Percentiles rank a stretch among this genome's conserved stretches.
Conservation (phyloP, 92 coral and sea anemone genomes). For the Porites rus region DNA sequence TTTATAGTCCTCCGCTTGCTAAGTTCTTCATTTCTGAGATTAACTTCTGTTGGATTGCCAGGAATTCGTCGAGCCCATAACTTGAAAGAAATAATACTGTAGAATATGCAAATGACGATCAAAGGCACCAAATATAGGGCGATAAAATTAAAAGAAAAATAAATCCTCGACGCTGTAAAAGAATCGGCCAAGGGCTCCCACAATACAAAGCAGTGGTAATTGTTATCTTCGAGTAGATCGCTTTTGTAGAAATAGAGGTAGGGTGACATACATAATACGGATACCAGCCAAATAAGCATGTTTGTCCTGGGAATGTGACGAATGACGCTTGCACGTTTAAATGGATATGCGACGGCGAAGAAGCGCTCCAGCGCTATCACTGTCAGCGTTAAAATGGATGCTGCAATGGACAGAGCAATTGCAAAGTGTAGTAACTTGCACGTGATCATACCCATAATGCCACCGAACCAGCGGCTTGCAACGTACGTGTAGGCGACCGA, state of each 20-base stretch:
- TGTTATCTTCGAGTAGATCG: constrained; percentile 2
- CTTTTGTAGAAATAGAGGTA: constrained; percentile 60
- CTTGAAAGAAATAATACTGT: constrained; percentile 69
- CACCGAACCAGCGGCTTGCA: constrained; percentile 70
- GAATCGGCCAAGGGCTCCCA: constrained; percentile 63
- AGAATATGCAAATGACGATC: constrained; percentile 58
- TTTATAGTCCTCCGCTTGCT: constrained; percentile 74
- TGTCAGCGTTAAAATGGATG: constrained; percentile 70
- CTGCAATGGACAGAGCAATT: constrained; percentile 70
- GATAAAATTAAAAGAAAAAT: constrained; percentile 54
- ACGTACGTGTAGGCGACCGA: constrained; percentile 51
- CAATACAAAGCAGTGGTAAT: constrained; percentile 43
- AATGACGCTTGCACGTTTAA: constrained; percentile 72
- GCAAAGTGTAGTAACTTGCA: constrained; percentile 74
- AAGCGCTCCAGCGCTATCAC: constrained; percentile 79
- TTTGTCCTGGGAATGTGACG: constrained; percentile 60
- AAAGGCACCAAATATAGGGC: constrained; percentile 67
- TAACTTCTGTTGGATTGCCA: constrained; percentile 72
- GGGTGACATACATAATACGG: constrained; percentile 55
- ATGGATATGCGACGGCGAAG: constrained; percentile 81
- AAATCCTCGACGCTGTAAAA: constrained; percentile 31
- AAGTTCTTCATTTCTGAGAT: constrained; percentile 54
- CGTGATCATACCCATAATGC: constrained; percentile 59
- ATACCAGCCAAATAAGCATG: constrained; percentile 57
- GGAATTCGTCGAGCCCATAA: constrained; percentile 82